Conservation (phyloP, 2,797 vertebrate genomes). For the Sternotherus odoratus region DNA sequence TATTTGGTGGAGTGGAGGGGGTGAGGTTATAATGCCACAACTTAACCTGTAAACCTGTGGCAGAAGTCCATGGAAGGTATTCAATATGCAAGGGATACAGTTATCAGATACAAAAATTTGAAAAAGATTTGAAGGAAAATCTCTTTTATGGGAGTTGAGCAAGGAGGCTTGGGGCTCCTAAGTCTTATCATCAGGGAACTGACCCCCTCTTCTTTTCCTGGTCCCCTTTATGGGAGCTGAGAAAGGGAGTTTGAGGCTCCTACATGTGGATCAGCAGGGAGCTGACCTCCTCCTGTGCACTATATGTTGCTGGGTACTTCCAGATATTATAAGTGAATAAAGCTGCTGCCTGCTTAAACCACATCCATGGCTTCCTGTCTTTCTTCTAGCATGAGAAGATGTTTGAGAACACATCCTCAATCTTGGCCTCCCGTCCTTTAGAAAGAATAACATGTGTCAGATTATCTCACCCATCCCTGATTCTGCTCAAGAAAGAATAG, state of each 20-base stretch:
- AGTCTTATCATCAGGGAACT: too few species aligned
- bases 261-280: too few species aligned
- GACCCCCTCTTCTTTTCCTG: too few species aligned
- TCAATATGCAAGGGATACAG: neutral
- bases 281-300: too few species aligned
- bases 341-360: too few species aligned
- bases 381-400: too few species aligned
- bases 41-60: neutral
- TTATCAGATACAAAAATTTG: neutral
- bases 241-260: too few species aligned
- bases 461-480: neutral
- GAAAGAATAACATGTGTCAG: neutral
- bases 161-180: neutral
- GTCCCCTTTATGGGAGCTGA: too few species aligned
- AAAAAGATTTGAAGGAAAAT: neutral
- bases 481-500: neutral
- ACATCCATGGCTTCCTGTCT: too few species aligned
- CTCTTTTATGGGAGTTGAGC: neutral
- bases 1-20: neutral
- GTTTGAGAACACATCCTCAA: too few species aligned
- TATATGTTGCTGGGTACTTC: too few species aligned
- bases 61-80: neutral
- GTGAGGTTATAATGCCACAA: neutral
- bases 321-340: too few species aligned
- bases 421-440: neutral